Evolutionary conservation across 2,888 invertebrate species (phyloP).

Genomic region (Encarsia formosa): DNA sequence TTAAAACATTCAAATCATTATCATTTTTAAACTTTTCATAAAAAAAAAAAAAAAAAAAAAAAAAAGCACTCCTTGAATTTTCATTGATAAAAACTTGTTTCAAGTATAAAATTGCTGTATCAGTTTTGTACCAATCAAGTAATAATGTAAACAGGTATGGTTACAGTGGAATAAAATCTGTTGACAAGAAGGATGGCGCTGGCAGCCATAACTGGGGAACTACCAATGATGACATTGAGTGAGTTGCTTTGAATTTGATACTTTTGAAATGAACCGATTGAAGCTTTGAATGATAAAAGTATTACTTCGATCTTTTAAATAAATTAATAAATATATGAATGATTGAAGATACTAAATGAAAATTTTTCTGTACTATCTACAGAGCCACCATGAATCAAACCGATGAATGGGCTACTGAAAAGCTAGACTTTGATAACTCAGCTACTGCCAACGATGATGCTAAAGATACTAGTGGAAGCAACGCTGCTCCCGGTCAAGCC

Average conservation of each 20-base stretch:
- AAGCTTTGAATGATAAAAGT: neutral
- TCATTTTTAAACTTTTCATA: constrained; percentile 6
- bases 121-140: constrained; percentile 8
- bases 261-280: constrained; percentile 8
- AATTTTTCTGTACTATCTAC: too few species aligned
- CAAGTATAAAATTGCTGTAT: constrained; percentile 2
- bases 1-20: too few species aligned
- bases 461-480: constrained; percentile 13
- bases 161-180: constrained; percentile 80
- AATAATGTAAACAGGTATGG: constrained; percentile 53
- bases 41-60: constrained; percentile 13
- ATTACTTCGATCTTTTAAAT: too few species aligned
- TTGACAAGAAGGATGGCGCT: constrained; percentile 91
- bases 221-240: constrained; percentile 84
- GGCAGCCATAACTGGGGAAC: constrained; percentile 97
- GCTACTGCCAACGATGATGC: constrained; percentile 22
- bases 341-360: too few species aligned
- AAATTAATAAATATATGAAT: too few species aligned
- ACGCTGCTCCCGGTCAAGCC: constrained; percentile 9
- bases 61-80: too few species aligned
- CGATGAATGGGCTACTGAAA: constrained; percentile 49
- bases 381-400: constrained; percentile 47
- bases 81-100: too few species aligned
- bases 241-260: constrained; percentile 44
- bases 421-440: constrained; percentile 52